phyloP scores from a whole-genome alignment of 2,797 vertebrate species.

The Xenentodon cancila region DNA sequence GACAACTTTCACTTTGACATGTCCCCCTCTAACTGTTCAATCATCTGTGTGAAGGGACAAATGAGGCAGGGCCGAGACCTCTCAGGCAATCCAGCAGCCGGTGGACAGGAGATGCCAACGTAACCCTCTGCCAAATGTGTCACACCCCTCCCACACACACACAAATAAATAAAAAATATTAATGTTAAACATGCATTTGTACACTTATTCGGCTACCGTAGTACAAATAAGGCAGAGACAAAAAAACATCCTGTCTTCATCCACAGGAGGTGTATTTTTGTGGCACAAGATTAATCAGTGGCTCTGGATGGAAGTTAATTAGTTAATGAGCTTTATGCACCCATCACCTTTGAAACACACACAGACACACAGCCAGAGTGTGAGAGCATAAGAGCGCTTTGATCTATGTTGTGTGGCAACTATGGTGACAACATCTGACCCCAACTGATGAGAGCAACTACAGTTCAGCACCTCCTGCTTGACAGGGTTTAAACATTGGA shows the following conservation, averaged over 20 bases:
- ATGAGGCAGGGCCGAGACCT: slow-evolving; percentile 36
- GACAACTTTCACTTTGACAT: slow-evolving; percentile 1
- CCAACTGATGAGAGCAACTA: slow-evolving; percentile 31
- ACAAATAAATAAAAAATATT: too few relatives aligned
- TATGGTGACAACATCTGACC: slow-evolving; percentile 37
- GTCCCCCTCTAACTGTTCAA: not conserved
- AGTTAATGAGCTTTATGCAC: slow-evolving; percentile 29
- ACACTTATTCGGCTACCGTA: slow-evolving; percentile 18
- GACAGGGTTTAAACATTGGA: not conserved
- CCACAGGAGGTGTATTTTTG: slow-evolving; percentile 47
- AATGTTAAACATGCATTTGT: not conserved
- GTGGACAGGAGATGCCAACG: slow-evolving; percentile 37
- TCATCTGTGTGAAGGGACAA: slow-evolving; percentile 25
- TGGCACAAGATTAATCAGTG: slow-evolving; percentile 32
- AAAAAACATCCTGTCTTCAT: slow-evolving; percentile 40
- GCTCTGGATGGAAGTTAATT: slow-evolving; percentile 33
- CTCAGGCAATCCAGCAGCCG: slow-evolving; percentile 29
- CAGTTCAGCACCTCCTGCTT: slow-evolving; percentile 31
- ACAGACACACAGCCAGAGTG: slow-evolving; percentile 30
- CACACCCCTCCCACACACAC: too few relatives aligned
- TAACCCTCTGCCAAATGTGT: slow-evolving; percentile 14
- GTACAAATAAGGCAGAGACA: slow-evolving; percentile 20
- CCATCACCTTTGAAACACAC: slow-evolving; percentile 19
- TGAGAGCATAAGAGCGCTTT: slow-evolving; percentile 4
- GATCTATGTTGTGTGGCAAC: slow-evolving; percentile 27